Percentiles rank a stretch among this genome's conserved stretches.
phyloP scores from a whole-genome alignment of 2,113 vertebrate species.

The Pitta sordida region DNA sequence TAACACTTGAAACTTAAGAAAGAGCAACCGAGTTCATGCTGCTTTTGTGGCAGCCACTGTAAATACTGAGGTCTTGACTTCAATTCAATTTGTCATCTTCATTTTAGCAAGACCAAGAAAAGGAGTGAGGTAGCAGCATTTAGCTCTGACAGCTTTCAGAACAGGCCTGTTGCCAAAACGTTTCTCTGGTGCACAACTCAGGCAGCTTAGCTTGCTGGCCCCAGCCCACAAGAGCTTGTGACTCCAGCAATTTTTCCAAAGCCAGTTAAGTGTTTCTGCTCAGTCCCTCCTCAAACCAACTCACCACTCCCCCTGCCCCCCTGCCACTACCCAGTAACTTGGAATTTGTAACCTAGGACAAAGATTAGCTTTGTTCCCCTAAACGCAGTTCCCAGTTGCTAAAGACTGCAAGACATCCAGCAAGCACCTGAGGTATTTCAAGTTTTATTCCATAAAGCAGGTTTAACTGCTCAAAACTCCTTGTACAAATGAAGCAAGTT shows the following conservation, averaged over 20 bases:
- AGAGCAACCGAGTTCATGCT: neutral
- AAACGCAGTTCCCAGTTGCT: neutral
- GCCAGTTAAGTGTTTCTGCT: neutral
- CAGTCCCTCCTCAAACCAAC: neutral
- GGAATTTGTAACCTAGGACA: slow-evolving; percentile 24
- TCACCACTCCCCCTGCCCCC: neutral
- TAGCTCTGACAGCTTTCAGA: neutral
- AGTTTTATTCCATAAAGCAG: slow-evolving; percentile 17
- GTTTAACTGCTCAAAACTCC: neutral
- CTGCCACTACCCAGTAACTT: neutral
- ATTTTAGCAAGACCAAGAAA: neutral
- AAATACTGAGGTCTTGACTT: neutral
- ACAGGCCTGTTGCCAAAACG: neutral
- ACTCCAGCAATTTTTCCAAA: neutral
- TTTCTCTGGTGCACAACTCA: neutral
- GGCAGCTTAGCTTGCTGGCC: neutral
- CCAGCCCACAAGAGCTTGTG: neutral
- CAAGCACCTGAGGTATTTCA: neutral
- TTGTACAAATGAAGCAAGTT: neutral
- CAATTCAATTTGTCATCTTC: neutral
- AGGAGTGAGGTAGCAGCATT: neutral
- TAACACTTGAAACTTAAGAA: neutral
- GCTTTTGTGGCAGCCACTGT: neutral
- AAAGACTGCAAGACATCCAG: neutral
- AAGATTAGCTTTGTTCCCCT: slow-evolving; percentile 47